A percentile compares a stretch with the other conserved stretches of the same genome.
phyloP scores from a whole-genome alignment of 2,113 vertebrate genomes.

The Macroglossus sobrinus region DNA sequence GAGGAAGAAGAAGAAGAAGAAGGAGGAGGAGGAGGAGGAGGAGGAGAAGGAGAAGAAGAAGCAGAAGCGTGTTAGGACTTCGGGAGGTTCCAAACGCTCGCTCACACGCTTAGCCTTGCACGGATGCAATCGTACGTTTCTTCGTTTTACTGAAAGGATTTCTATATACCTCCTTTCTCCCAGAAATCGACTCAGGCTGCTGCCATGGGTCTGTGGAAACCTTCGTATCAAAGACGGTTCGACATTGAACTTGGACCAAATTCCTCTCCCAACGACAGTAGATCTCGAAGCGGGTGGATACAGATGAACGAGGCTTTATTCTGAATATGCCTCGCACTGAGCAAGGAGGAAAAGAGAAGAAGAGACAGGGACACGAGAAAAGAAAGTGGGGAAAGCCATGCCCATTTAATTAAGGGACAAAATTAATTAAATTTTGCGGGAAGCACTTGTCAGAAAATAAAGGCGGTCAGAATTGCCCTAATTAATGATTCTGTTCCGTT shows the following conservation, averaged over 20 bases:
- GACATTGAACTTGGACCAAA: background rate
- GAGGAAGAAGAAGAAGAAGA: too few species aligned
- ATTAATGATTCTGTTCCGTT: background rate
- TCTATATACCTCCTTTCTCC: background rate
- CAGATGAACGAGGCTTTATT: background rate
- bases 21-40: too few species aligned
- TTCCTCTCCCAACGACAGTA: background rate
- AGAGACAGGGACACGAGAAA: background rate
- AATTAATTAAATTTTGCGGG: too few species aligned
- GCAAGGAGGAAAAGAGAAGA: background rate
- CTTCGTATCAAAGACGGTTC: background rate
- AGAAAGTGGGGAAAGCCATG: background rate
- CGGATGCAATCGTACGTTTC: background rate
- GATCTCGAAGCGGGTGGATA: background rate
- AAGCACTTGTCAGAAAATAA: background rate
- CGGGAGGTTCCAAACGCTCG: background rate
- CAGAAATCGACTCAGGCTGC: background rate
- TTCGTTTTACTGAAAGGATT: background rate
- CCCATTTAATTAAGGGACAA: background rate
- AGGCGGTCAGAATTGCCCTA: background rate
- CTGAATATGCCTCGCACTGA: background rate
- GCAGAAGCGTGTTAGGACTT: background rate
- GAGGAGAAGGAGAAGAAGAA: background rate
- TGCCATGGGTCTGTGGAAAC: background rate
- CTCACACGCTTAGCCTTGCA: accelerated